Conservation (phyloP, 2,888 invertebrate genomes). For the Acleris literana region DNA sequence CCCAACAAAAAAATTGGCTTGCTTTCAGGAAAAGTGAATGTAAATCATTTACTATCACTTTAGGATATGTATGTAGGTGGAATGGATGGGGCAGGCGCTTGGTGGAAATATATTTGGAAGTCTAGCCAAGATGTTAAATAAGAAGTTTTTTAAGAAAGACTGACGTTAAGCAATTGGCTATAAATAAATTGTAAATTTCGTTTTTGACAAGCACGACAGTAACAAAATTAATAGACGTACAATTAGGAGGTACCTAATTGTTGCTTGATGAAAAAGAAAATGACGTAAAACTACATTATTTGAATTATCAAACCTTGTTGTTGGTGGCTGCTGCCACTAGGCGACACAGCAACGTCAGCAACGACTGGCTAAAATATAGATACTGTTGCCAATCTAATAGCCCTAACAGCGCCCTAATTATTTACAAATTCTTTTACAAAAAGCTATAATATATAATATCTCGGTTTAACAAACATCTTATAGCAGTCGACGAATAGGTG, state of each 20-base stretch:
- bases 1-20: constrained; percentile 67
- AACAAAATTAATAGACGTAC: too few species aligned
- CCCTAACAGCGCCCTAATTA: too few species aligned
- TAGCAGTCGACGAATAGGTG: constrained; percentile 6
- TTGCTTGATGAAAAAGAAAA: too few species aligned
- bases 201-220: neutral
- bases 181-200: constrained; percentile 3
- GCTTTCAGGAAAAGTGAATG: constrained; percentile 59
- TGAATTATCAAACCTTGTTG: too few species aligned
- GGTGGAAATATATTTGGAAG: constrained; percentile 18
- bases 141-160: constrained; percentile 4
- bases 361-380: too few species aligned
- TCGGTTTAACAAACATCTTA: neutral
- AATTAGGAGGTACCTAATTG: too few species aligned
- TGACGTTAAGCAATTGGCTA: constrained; percentile 18
- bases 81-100: constrained; percentile 37
- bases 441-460: too few species aligned
- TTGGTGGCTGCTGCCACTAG: too few species aligned
- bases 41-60: constrained; percentile 69
- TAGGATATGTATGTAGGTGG: constrained; percentile 52
- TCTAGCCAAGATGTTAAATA: constrained; percentile 3
- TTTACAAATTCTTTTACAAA: too few species aligned
- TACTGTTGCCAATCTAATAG: too few species aligned
- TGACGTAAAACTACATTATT: too few species aligned
- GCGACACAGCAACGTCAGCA: too few species aligned